Evolutionary conservation across 2,113 vertebrate species (phyloP).

Genomic region (Chionomys nivalis): DNA sequence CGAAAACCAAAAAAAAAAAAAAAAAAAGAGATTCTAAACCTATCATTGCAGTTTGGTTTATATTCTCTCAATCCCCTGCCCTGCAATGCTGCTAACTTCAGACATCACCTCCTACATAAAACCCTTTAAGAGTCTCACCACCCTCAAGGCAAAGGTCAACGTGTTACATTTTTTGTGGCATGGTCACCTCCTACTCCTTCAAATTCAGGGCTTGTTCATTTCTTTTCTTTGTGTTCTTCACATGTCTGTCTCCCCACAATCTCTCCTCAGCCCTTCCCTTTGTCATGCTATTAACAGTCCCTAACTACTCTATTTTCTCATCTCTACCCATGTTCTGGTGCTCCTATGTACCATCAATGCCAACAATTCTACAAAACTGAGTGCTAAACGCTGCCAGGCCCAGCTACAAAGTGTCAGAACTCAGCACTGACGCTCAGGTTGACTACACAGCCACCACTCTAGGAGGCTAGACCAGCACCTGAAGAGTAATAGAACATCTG

Average conservation of each 20-base stretch:
- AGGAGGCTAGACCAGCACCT: background rate
- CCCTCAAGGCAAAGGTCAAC: background rate
- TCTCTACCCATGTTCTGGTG: background rate
- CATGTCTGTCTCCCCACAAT: background rate
- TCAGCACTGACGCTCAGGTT: background rate
- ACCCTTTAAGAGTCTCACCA: background rate
- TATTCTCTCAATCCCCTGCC: background rate
- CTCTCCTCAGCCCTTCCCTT: background rate
- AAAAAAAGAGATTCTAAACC: background rate
- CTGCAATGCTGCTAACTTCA: background rate
- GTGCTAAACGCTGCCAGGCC: background rate
- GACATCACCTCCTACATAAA: background rate
- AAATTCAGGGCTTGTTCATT: background rate
- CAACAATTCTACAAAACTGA: rapidly evolving
- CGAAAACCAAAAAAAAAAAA: no score
- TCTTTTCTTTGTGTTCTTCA: background rate
- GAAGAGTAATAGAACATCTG: no score
- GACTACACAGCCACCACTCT: background rate
- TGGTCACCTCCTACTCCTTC: background rate
- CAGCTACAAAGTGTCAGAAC: background rate
- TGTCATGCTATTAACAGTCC: no score
- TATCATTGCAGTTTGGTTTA: background rate
- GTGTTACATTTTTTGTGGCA: background rate
- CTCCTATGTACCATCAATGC: rapidly evolving
- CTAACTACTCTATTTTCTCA: background rate